These are phyloP conservation scores for Rattus rattus DNA, from an alignment of 2,113 vertebrate genomes.

Conservation along the genomic window DNA sequence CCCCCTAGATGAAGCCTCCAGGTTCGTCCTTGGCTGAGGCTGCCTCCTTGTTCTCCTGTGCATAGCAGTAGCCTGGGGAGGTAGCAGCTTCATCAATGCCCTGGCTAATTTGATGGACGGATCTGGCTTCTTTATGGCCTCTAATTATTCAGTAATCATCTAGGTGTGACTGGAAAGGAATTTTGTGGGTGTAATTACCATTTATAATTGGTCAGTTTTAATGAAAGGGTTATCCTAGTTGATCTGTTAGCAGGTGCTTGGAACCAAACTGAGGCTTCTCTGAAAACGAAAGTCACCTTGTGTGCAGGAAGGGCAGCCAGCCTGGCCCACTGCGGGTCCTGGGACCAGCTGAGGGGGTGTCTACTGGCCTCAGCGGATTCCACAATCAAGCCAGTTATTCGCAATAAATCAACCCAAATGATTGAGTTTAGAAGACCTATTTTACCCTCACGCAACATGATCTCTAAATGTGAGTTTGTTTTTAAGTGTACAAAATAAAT, in stretches of 20 bases:
- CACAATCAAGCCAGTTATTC: not conserved
- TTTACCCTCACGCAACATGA: not conserved
- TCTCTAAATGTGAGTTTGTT: constrained; percentile 40
- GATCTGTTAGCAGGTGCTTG: not conserved
- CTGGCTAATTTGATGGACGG: not conserved
- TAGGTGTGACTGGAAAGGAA: not conserved
- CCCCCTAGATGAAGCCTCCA: not conserved
- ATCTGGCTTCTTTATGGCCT: not conserved
- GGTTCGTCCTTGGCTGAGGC: not conserved
- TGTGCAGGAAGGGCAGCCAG: not conserved
- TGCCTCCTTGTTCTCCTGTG: not conserved
- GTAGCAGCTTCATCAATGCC: not conserved
- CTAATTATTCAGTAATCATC: not conserved
- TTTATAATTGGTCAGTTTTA: not conserved
- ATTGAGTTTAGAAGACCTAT: not conserved
- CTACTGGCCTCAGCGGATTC: not conserved
- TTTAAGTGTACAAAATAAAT: constrained; percentile 12
- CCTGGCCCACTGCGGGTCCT: not conserved
- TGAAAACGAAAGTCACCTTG: not conserved
- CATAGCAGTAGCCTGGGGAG: not conserved
- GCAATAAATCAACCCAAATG: not conserved
- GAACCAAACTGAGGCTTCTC: not conserved
- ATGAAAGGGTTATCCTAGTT: not conserved
- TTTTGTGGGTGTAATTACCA: not conserved
- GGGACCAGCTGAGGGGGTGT: not conserved